phyloP scores from a whole-genome alignment of 2,888 invertebrate species.

The Lasioglossum vierecki region DNA sequence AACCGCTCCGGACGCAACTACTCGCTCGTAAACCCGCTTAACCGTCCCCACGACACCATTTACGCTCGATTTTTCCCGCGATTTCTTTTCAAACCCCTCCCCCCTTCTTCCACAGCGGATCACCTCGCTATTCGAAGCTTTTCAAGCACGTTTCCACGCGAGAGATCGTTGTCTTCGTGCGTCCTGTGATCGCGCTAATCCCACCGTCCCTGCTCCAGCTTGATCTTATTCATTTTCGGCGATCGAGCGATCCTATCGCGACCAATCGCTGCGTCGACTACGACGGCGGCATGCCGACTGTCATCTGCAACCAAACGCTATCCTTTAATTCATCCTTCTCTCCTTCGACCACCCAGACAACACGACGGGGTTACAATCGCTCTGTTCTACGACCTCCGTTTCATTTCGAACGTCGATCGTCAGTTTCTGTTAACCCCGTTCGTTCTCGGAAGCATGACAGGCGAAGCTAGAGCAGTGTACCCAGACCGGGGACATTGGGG shows the following conservation, averaged over 20 bases:
- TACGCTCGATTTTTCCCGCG: slow-evolving; percentile 36
- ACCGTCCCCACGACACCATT: slow-evolving; percentile 35
- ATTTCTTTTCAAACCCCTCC: neutral
- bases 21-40: slow-evolving; percentile 27
- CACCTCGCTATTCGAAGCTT: neutral
- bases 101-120: neutral
- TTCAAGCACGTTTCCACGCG: neutral
- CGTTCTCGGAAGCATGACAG: neutral
- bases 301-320: slow-evolving; percentile 66
- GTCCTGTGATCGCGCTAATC: neutral
- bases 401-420: neutral
- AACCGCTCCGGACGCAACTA: slow-evolving; percentile 19
- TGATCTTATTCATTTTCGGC: slow-evolving; percentile 31
- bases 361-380: neutral
- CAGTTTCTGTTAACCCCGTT: neutral
- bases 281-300: slow-evolving; percentile 63
- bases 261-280: slow-evolving; percentile 58
- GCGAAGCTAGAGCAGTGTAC: neutral
- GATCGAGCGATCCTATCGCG: slow-evolving; percentile 28
- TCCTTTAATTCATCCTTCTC: slow-evolving; percentile 37
- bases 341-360: neutral
- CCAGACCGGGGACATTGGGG: no score
- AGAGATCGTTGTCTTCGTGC: neutral
- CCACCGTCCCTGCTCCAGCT: slow-evolving; percentile 13
- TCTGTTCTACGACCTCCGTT: neutral